phyloP scores from a whole-genome alignment of 2,797 vertebrate genomes.

The Numenius phaeopus region DNA sequence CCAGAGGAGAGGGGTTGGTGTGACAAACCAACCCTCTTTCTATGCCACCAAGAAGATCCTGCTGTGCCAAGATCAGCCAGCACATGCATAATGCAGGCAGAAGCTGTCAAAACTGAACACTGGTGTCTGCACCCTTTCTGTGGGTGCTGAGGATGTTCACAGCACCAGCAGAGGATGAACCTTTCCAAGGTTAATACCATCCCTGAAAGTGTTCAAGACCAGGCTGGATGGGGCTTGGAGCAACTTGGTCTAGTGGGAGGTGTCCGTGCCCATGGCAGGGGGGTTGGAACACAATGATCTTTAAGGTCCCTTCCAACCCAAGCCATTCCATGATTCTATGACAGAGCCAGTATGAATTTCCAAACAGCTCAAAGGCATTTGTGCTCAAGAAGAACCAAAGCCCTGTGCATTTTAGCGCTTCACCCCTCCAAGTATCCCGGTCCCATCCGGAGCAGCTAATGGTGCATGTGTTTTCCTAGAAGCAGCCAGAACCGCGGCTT shows the following conservation, averaged over 20 bases:
- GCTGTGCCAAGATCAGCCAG: background rate
- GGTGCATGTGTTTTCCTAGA: background rate
- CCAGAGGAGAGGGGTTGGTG: background rate
- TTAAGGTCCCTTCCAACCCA: too few relatives aligned
- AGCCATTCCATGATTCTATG: too few relatives aligned
- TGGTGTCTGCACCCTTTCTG: background rate
- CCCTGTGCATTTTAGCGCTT: fast-evolving
- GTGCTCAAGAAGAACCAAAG: background rate
- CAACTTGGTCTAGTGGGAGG: too few relatives aligned
- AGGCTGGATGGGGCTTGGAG: too few relatives aligned
- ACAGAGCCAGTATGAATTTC: background rate
- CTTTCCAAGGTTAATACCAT: background rate
- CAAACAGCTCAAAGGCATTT: background rate
- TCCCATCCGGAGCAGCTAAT: background rate
- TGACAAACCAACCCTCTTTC: background rate
- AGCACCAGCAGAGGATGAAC: background rate
- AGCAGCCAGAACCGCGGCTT: background rate
- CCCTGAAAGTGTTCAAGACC: too few relatives aligned
- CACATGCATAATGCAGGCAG: background rate
- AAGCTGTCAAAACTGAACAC: background rate
- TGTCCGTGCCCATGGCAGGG: too few relatives aligned
- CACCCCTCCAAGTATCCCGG: fast-evolving
- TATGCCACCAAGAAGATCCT: background rate
- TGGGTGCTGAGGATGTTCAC: background rate
- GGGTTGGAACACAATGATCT: too few relatives aligned